phyloP scores from a whole-genome alignment of 2,888 invertebrate genomes.

The Blastobasis lacticolella region DNA sequence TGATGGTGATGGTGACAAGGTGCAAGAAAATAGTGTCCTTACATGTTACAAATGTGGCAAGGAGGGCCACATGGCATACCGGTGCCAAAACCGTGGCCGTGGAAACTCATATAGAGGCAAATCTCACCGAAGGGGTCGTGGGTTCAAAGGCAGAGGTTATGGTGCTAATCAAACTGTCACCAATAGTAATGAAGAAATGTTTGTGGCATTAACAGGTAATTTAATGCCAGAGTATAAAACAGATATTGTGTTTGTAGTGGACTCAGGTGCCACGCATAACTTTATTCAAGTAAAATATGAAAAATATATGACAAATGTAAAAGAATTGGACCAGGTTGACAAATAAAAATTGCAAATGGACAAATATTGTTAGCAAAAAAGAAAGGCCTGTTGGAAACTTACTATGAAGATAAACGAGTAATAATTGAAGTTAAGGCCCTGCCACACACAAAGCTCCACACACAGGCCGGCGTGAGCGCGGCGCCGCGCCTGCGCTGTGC shows the following conservation, averaged over 20 bases:
- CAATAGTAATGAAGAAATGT: neutral
- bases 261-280: constrained; percentile 3
- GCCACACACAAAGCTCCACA: no score
- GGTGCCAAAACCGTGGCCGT: neutral
- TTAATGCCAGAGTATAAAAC: neutral
- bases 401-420: neutral
- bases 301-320: constrained; percentile 1
- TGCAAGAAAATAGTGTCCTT: neutral
- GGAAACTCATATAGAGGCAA: neutral
- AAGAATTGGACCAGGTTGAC: neutral
- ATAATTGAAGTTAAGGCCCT: neutral
- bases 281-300: constrained; percentile 2
- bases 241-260: constrained; percentile 1
- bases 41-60: constrained; percentile 1
- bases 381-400: neutral
- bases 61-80: neutral
- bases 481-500: no score
- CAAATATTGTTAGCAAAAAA: neutral
- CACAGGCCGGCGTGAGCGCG: no score
- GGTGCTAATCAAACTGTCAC: neutral
- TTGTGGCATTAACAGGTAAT: neutral
- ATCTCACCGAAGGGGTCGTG: neutral
- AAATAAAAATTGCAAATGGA: constrained; percentile 6
- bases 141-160: neutral
- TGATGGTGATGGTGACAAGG: neutral